A percentile compares a stretch with the other conserved stretches of the same genome.
Conservation (phyloP, 2,113 vertebrate species). For the Halcyon malimbica region DNA sequence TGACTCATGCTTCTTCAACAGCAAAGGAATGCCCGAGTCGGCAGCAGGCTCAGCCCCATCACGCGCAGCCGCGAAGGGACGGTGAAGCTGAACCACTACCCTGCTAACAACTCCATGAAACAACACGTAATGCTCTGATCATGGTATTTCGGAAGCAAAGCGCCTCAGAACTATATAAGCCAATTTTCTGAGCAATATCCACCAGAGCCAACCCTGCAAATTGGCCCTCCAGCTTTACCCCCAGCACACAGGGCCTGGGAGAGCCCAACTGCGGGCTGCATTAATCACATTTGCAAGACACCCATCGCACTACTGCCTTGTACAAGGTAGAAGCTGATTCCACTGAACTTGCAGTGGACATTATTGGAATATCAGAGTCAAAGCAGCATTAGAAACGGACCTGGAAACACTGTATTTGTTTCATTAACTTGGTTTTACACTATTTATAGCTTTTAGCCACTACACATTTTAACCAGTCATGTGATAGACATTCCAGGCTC, state of each 20-base stretch:
- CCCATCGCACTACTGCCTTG: fast-evolving
- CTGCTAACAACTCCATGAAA: not conserved
- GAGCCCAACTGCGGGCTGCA: not conserved
- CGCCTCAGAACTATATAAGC: not conserved
- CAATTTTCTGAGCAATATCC: not conserved
- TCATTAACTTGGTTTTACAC: not conserved
- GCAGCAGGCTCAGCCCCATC: not conserved
- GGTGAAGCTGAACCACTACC: not conserved
- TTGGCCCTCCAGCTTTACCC: not conserved
- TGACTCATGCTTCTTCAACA: not conserved
- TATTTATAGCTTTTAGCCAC: not conserved
- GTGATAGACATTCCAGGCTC: not conserved
- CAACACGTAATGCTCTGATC: fast-evolving
- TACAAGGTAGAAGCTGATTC: not conserved
- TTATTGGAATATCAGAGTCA: not conserved
- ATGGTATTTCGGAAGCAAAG: not conserved
- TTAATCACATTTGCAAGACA: not conserved
- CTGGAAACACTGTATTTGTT: not conserved
- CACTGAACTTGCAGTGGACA: not conserved
- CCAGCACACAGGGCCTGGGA: not conserved
- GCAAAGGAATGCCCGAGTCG: not conserved
- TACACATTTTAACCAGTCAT: not conserved
- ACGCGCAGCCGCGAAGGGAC: not conserved
- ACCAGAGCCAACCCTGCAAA: not conserved
- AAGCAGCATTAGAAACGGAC: not conserved